Evolutionary conservation across 2,888 invertebrate species (phyloP), one percentile per base, ranked within the genome.

Genomic region (Catonia carolina): DNA sequence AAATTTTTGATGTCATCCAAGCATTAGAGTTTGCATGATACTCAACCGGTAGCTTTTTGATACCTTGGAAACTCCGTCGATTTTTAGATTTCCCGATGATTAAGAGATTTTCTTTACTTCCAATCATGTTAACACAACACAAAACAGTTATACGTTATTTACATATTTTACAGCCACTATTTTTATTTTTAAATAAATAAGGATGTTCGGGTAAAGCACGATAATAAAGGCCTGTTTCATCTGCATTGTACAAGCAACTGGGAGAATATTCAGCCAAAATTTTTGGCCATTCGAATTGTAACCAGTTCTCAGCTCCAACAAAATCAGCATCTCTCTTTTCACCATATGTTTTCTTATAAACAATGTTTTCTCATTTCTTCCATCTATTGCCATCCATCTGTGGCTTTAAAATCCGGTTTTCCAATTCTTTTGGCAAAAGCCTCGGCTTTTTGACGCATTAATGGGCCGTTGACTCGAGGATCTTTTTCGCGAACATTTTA

Each of bases 21-120:
- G 42, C 49, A 39, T 48, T 58, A 31, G 2, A 7, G 14, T 54
- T 57, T 22, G 39, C 45, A 10, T 27, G 18, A 52, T 57, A 57
- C 20, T 57, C 51, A 50, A 56, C 47, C 15, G 47, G 57, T 51
- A 60, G 52, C 20, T 27, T 42, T 22, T 54, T 55, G 12, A 57
- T 47, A 14, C 27, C 42, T 55, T 55, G 36, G 27, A 57, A 57
- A 39, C 47, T 51, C 12, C 47, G 8, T 5, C 18, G 39, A 22
- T 36, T 42, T 45, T 55, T 50, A 51, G 47, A 50, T 48, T 51
- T 55, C 2, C 55, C 50, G 31, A 58, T 50, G 7, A 50, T 51
- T 18, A 55, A 27, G 20, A 55, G 18, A 35, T 58, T 54, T 35
- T 55, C 18, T 31, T 37, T 57, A 18, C 31, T 10, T 45, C 52